phyloP scores from a whole-genome alignment of 1,140 invertebrate genomes.

The Armadillidium nasatum region DNA sequence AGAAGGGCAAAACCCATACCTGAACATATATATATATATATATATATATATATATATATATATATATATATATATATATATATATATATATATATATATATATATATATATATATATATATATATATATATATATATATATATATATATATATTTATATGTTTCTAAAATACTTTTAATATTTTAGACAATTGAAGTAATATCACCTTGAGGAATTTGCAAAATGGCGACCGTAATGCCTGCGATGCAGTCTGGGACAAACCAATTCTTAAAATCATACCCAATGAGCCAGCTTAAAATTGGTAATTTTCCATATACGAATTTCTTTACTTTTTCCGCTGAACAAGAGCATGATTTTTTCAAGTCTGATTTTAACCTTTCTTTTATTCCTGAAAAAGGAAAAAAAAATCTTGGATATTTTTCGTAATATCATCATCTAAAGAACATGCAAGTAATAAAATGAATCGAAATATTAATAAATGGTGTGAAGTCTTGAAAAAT shows the following conservation, averaged over 20 bases:
- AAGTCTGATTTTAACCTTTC: background rate
- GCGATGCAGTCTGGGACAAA: slow-evolving; percentile 46
- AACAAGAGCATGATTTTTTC: slow-evolving; percentile 13
- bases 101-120: too few species aligned
- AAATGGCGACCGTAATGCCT: slow-evolving; percentile 81
- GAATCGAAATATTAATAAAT: too few species aligned
- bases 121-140: too few species aligned
- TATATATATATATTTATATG: too few species aligned
- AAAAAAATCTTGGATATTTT: background rate
- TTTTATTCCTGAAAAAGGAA: background rate
- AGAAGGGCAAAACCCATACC: slow-evolving; percentile 88
- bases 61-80: background rate
- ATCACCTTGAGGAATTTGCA: slow-evolving; percentile 92
- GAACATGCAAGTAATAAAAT: too few species aligned
- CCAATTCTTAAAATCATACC: slow-evolving; percentile 28
- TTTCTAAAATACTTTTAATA: too few species aligned
- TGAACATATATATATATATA: slow-evolving; percentile 51
- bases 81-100: too few species aligned
- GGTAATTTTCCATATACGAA: slow-evolving; percentile 28
- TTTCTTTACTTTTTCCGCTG: background rate
- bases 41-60: slow-evolving; percentile 60
- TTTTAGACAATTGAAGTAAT: too few species aligned
- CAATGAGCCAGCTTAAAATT: slow-evolving; percentile 41
- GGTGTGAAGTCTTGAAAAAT: too few species aligned
- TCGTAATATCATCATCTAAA: background rate